Percentiles rank a stretch among this genome's conserved stretches.
These are phyloP conservation scores for Agriotes lineatus DNA, from an alignment of 2,888 invertebrate genomes.

Conservation along the genomic window DNA sequence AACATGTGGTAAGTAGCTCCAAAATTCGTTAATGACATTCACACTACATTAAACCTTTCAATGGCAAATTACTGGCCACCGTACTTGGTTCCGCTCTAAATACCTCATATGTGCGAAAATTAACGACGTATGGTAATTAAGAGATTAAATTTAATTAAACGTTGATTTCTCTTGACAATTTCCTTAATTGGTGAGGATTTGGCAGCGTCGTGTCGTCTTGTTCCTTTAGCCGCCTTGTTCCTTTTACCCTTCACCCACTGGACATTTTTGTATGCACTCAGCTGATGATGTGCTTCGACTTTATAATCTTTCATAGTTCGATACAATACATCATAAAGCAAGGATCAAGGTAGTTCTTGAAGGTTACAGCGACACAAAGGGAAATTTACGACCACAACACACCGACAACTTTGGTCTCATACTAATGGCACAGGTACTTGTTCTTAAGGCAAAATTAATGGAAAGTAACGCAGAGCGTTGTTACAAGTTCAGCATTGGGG, in stretches of 20 bases:
- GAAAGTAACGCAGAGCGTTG: no score
- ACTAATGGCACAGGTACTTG: no score
- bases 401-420: not conserved
- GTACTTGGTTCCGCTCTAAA: not conserved
- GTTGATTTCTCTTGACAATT: not conserved
- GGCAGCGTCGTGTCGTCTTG: no score
- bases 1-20: no score
- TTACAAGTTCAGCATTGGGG: no score
- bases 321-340: not conserved
- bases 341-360: constrained; percentile 9
- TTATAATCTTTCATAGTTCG: not conserved
- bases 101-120: not conserved
- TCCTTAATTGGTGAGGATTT: not conserved
- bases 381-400: not conserved
- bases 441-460: no score
- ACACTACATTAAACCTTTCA: not conserved
- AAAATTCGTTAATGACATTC: not conserved
- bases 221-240: not conserved
- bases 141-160: not conserved
- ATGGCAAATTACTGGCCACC: not conserved
- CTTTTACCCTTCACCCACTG: constrained; percentile 10
- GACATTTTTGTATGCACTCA: constrained; percentile 14
- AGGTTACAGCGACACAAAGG: constrained; percentile 2
- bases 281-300: constrained; percentile 16
- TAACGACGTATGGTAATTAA: not conserved